A percentile compares a stretch with the other conserved stretches of the same genome.
Evolutionary conservation across 2,888 invertebrate genomes (phyloP).

Genomic region (Eulithis testata): DNA sequence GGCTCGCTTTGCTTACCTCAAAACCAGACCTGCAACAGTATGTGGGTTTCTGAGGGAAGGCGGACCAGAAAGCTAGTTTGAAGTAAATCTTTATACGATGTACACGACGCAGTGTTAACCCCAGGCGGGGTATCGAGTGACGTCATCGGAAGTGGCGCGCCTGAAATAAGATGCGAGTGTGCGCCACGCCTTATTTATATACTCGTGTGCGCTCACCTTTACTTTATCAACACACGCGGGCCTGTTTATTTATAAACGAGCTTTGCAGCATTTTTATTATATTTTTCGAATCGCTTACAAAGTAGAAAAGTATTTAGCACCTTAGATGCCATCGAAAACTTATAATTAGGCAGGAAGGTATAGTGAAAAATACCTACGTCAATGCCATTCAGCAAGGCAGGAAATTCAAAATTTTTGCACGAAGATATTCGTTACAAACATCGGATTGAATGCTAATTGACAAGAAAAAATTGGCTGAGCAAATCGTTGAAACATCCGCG

Average conservation of each 20-base stretch:
- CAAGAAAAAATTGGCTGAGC: constrained; percentile 59
- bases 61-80: neutral
- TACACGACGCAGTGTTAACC: constrained; percentile 39
- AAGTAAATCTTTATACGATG: constrained; percentile 16
- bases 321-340: too few species aligned
- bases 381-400: neutral
- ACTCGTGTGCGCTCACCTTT: constrained; percentile 43
- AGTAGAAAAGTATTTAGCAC: too few species aligned
- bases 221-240: constrained; percentile 16
- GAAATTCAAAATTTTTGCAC: constrained; percentile 9
- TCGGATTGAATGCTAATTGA: constrained; percentile 51
- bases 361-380: too few species aligned
- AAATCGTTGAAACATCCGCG: constrained; percentile 62
- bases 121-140: constrained; percentile 55
- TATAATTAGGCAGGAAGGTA: too few species aligned
- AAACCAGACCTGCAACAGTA: neutral
- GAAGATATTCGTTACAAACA: constrained; percentile 33
- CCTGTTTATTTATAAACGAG: constrained; percentile 4
- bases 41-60: too few species aligned
- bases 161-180: constrained; percentile 62
- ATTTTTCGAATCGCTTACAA: neutral
- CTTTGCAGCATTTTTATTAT: neutral
- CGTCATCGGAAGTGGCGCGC: constrained; percentile 60
- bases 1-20: constrained; percentile 9
- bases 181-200: constrained; percentile 50